Evolutionary conservation across 2,797 vertebrate species (phyloP).

Genomic region (Sebastes vulpes): DNA sequence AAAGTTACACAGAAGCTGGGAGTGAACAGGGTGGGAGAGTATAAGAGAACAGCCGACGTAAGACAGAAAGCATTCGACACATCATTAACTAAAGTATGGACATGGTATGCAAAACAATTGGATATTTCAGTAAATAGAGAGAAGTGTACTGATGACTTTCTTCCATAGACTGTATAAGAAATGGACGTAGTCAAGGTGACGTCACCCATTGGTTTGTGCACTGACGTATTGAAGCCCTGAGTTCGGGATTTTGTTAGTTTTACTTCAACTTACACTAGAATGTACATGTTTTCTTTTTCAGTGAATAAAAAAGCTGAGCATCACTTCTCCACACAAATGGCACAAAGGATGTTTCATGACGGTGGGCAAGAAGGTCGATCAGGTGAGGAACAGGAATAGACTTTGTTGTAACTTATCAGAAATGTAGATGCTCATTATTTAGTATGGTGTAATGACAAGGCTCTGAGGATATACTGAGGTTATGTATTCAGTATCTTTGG

Average conservation of each 20-base stretch:
- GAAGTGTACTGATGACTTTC: neutral
- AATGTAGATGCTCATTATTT: neutral
- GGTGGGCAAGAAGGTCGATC: constrained; percentile 64
- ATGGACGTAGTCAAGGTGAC: too few relatives aligned
- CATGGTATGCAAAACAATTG: too few relatives aligned
- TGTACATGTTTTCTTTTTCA: constrained; percentile 13
- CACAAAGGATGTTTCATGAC: constrained; percentile 58
- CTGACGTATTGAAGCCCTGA: too few relatives aligned
- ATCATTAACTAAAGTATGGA: neutral
- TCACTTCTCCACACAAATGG: constrained; percentile 43
- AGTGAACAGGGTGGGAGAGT: neutral
- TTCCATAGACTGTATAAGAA: neutral
- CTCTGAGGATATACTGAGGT: neutral
- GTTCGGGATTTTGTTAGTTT: too few relatives aligned
- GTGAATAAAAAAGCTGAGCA: constrained; percentile 12
- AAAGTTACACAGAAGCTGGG: neutral
- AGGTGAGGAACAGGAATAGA: constrained; percentile 41
- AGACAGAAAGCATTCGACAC: neutral
- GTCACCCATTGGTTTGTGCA: too few relatives aligned
- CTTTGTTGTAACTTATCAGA: neutral
- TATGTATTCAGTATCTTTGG: neutral
- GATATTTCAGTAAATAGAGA: neutral
- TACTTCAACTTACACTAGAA: neutral
- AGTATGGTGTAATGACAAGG: neutral
- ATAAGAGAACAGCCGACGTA: neutral